Base-by-base conservation (phyloP, 2,113 vertebrate genomes). In the Phaetusa simplex region DNA sequence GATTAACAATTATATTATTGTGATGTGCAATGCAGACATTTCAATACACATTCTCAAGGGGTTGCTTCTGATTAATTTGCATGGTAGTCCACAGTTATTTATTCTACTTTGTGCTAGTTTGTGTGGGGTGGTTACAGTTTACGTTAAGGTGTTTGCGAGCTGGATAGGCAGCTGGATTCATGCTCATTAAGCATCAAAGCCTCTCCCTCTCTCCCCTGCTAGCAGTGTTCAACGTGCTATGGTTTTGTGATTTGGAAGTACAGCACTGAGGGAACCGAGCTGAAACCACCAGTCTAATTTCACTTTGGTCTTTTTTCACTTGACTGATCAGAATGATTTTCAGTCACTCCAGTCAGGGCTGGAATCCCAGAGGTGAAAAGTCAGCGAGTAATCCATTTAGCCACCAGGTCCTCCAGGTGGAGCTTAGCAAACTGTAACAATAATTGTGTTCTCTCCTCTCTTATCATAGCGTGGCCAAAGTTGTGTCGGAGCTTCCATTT, bases 321-420 rank as follows among this genome's bases (percentile, higher is more conserved):
- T 98, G 96, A 95, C 95, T 98, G 98, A 95, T 95, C 97, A 97
- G 89, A 98, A 98, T 97, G 97, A 98, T 98, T 98, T 98, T 96
- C 91, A 98, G 97, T 97, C 97, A 96, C 82, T 98, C 61, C 65
- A 92, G 88, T 95, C 90, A 96, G 93, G 85, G 90, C 86, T 97
- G 70, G 93, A 96, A 94, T 98, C 97, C 95, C 96, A 65, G 88
- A 97, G 94, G 98, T 97, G 95, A 97, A 96, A 97, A 97, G 97
- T 97, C 96, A 97, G 96, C 56, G 59, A 97, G 64, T 97, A 97
- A 97, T 98, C 94, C 88, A 96, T 97, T 98, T 97, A 98, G 95
- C 70, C 74, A 94, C 88, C 66, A 91, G 52, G 86, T 97, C 95
- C 90, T 97, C 95, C 95, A 96, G 84, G 96, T 97, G 88, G 94